A percentile compares a stretch with the other conserved stretches of the same genome.
Evolutionary conservation across 2,797 vertebrate genomes (phyloP).

Genomic region (Molossus molossus): DNA sequence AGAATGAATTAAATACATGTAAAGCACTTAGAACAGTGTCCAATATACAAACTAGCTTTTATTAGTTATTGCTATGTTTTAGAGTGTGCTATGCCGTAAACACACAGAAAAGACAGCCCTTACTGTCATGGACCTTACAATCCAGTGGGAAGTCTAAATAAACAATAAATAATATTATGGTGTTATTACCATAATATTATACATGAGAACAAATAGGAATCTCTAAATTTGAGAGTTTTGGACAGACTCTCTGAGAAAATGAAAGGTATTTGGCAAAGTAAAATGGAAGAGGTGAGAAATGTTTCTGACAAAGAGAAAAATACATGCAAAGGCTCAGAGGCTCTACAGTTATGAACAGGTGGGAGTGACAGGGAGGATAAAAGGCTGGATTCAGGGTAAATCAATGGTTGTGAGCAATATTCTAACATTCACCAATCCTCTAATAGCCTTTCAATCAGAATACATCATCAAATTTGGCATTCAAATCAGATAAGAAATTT

Average conservation of each 20-base stretch:
- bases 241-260: not conserved
- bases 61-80: not conserved
- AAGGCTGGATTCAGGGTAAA: not conserved
- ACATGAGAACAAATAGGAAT: not conserved
- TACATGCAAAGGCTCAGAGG: not conserved
- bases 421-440: not conserved
- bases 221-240: constrained; percentile 1
- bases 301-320: constrained; percentile 5
- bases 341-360: not conserved
- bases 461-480: constrained; percentile 22
- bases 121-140: not conserved
- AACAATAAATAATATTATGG: not conserved
- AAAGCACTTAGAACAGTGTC: constrained; percentile 1
- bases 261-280: not conserved
- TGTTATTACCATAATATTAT: not conserved
- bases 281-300: constrained; percentile 14
- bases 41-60: not conserved
- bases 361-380: not conserved
- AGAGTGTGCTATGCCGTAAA: not conserved
- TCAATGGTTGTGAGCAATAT: not conserved
- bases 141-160: constrained; percentile 47
- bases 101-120: not conserved
- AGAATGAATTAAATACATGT: constrained; percentile 31
- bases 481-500: constrained; percentile 55
- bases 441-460: constrained; percentile 32